Evolutionary conservation across 1,140 invertebrate genomes (phyloP), one percentile per base, ranked within the genome.

Genomic region (Penaeus japonicus): DNA sequence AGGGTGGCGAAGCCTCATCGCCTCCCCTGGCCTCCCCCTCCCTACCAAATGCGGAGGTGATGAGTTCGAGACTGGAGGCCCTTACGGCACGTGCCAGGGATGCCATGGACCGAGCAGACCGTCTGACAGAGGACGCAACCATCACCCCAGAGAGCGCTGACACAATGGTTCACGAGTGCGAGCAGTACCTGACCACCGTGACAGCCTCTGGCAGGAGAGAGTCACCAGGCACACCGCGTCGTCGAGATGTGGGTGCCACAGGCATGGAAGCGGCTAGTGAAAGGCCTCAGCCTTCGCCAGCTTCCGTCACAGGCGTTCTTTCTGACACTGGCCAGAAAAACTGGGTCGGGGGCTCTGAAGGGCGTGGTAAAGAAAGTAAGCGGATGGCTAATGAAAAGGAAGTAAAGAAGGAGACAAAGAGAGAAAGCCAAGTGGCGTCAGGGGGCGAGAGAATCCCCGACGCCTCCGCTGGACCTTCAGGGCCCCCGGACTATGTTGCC

Each of bases 81-180:
- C 92, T 95, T 91, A 94, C 94, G 84, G 94, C 94, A 17, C 92
- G 95, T 85, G 95, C 95, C n/a, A 94, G 94, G 92, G 94, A 95
- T 89, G 95, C 95, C 7, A 93, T 95, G 92, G 95, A 95, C 91
- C 94, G 94, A 90, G 94, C 95, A 88, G 95, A 95, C 92, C 81
- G 59, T 32, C 73, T 89, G n/a, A 57, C 35, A 24, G 73, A 80
- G 18, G 87, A 89, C 81, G 12, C 73, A 57, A 24, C 87, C 87
- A 20, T 73, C 87, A 62, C 81, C 73, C 30, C 89, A 89, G 87
- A 89, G n/a, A 89, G 87, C 35, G 81, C 82, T 30, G 87, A 89
- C 55, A 89, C 30, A 10, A 62, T 89, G 55, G 87, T 89, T 39
- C 81, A 89, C 54, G 87, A 89, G 81, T 89, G 87, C 55, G 82